Percentiles rank a stretch among this genome's conserved stretches.
Evolutionary conservation across 2,888 invertebrate species (phyloP).

Genomic region (Encarsia formosa): DNA sequence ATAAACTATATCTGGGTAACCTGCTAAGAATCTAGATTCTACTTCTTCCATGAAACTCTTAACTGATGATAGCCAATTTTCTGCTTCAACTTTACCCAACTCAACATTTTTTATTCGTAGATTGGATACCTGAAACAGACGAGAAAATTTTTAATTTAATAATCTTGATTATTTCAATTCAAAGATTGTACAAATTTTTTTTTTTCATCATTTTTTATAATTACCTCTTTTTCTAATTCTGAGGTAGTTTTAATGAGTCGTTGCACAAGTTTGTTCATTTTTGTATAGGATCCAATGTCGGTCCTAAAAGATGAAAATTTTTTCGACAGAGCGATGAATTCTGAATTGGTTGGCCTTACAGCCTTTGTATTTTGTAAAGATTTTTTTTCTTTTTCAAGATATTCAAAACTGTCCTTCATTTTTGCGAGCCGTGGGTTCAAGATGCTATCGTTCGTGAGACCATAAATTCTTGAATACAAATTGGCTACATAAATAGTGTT

Average conservation of each 20-base stretch:
- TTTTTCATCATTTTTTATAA: neutral
- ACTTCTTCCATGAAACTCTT: slow-evolving; percentile 58
- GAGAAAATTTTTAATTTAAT: no score
- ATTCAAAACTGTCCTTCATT: slow-evolving; percentile 28
- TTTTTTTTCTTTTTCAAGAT: slow-evolving; percentile 27
- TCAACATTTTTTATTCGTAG: slow-evolving; percentile 41
- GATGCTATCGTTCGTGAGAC: slow-evolving; percentile 38
- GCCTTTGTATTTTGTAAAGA: slow-evolving; percentile 35
- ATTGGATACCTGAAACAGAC: no score
- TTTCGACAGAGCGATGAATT: slow-evolving; percentile 35
- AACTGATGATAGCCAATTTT: slow-evolving; percentile 57
- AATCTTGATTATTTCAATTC: no score
- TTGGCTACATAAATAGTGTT: slow-evolving; percentile 58
- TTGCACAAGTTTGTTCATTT: slow-evolving; percentile 42
- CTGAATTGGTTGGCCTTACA: slow-evolving; percentile 34
- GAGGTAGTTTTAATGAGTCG: slow-evolving; percentile 50
- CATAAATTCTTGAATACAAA: slow-evolving; percentile 52
- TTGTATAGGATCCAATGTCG: slow-evolving; percentile 46
- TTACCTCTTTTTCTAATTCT: slow-evolving; percentile 42
- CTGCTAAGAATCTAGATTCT: slow-evolving; percentile 56
- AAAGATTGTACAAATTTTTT: neutral
- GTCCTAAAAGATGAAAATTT: slow-evolving; percentile 44
- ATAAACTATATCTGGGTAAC: slow-evolving; percentile 75
- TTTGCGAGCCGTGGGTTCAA: slow-evolving; percentile 29
- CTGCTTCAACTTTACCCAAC: slow-evolving; percentile 50